These are phyloP conservation scores for Muscicapa striata DNA, from an alignment of 2,797 vertebrate species.

Conservation along the genomic window DNA sequence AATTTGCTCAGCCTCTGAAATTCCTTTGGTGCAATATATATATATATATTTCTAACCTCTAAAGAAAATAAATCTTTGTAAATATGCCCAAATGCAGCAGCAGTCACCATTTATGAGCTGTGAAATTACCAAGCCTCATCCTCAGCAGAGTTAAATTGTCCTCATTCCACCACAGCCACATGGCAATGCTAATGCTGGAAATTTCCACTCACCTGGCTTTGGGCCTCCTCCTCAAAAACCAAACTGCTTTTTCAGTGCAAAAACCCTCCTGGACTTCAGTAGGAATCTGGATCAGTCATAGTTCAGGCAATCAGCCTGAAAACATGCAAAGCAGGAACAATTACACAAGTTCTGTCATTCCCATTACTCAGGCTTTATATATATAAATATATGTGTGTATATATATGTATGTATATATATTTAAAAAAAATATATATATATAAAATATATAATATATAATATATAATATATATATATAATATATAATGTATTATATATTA, in stretches of 20 bases:
- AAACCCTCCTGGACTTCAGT: not conserved
- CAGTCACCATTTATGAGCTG: not conserved
- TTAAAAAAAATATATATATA: too few species aligned
- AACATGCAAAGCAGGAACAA: not conserved
- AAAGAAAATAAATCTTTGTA: not conserved
- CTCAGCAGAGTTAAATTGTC: not conserved
- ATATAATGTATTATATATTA: too few species aligned
- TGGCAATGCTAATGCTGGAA: not conserved
- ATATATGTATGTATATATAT: rapidly evolving
- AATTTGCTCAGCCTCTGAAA: not conserved
- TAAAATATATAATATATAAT: too few species aligned
- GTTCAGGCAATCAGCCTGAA: not conserved
- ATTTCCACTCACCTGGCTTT: not conserved
- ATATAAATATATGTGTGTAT: too few species aligned
- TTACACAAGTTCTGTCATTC: not conserved
- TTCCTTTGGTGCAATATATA: not conserved
- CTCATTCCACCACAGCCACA: rapidly evolving
- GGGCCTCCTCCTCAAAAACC: not conserved
- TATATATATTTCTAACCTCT: not conserved
- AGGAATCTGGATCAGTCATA: not conserved
- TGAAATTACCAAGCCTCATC: not conserved
- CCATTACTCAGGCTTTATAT: not conserved
- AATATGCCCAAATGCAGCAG: not conserved
- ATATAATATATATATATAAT: too few species aligned
- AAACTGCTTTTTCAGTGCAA: not conserved